Evolutionary conservation across 2,888 invertebrate genomes (phyloP).

Genomic region (Gordius sp.): DNA sequence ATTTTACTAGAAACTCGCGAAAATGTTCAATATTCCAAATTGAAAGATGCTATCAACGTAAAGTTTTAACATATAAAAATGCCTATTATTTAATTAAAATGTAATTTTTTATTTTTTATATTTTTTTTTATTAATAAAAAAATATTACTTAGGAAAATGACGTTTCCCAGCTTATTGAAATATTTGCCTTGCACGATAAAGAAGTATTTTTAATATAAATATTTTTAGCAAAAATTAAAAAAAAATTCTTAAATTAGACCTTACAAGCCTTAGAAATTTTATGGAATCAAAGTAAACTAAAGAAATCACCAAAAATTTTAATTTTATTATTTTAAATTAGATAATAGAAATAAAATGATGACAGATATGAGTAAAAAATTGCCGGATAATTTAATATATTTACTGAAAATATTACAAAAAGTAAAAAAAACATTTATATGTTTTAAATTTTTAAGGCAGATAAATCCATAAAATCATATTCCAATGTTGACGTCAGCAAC

Average conservation of each 20-base stretch:
- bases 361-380: not conserved
- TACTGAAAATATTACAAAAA: not conserved
- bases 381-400: not conserved
- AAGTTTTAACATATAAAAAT: no score
- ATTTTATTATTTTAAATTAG: not conserved
- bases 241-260: no score
- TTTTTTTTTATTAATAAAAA: no score
- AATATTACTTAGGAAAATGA: no score
- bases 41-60: not conserved
- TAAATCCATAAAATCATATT: no score
- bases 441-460: no score
- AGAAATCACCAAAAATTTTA: not conserved
- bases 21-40: not conserved
- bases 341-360: not conserved
- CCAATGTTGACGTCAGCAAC: no score
- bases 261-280: not conserved
- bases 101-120: no score
- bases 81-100: no score
- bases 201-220: not conserved
- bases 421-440: no score
- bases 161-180: not conserved
- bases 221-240: not conserved
- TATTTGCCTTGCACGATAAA: not conserved
- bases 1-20: not conserved
- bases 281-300: not conserved